phyloP scores from a whole-genome alignment of 1,140 invertebrate genomes.

The Dolichoris vasculosae region DNA sequence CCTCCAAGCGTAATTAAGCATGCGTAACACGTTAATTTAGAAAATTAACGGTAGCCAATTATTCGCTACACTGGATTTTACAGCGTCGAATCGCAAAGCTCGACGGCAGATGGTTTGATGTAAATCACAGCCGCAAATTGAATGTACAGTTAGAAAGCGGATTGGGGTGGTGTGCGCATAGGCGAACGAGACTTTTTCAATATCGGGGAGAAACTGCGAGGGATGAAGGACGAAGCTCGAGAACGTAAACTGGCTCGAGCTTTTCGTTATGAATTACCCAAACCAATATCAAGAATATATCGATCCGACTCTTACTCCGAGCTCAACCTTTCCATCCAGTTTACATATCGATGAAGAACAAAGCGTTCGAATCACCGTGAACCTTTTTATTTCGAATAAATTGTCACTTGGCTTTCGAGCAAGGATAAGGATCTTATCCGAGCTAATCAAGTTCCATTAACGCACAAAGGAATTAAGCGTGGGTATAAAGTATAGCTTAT shows the following conservation, averaged over 20 bases:
- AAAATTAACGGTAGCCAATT: slow-evolving; percentile 65
- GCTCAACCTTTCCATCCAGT: neutral
- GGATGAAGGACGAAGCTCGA: neutral
- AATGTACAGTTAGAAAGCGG: slow-evolving; percentile 43
- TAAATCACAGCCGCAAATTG: slow-evolving; percentile 55
- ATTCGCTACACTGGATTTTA: slow-evolving; percentile 57
- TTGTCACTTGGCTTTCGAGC: neutral
- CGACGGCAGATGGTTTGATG: slow-evolving; percentile 47
- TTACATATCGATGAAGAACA: neutral
- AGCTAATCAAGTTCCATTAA: neutral
- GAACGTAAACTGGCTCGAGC: slow-evolving; percentile 22
- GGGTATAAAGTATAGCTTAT: neutral
- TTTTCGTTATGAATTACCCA: slow-evolving; percentile 48
- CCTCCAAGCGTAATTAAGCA: slow-evolving; percentile 39
- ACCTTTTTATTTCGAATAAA: neutral
- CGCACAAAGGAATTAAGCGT: neutral
- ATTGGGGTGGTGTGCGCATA: neutral
- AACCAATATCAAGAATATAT: slow-evolving; percentile 47
- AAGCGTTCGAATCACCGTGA: neutral
- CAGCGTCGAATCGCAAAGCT: slow-evolving; percentile 51
- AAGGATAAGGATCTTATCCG: neutral
- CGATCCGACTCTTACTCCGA: neutral
- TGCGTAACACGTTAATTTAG: slow-evolving; percentile 59
- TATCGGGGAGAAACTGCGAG: slow-evolving; percentile 6
- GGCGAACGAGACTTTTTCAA: slow-evolving; percentile 48